Evolutionary conservation across 2,113 vertebrate genomes (phyloP).

Genomic region (Serilophus lunatus): DNA sequence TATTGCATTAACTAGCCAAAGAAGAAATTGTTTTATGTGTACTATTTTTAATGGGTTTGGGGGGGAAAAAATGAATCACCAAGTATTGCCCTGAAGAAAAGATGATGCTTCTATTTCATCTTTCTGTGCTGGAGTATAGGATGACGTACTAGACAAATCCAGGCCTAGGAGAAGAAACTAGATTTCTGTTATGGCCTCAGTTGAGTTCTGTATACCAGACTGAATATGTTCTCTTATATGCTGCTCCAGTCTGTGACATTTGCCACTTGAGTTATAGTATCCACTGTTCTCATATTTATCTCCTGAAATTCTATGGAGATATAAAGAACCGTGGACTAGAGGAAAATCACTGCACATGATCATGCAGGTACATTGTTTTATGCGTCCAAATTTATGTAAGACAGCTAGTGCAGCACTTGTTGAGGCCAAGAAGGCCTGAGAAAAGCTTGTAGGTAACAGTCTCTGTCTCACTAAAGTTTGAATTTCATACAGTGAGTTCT

Average conservation of each 20-base stretch:
- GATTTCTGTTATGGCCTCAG: neutral
- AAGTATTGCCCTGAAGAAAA: neutral
- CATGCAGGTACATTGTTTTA: neutral
- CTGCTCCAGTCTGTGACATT: neutral
- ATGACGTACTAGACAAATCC: neutral
- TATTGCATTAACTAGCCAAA: neutral
- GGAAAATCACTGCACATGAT: neutral
- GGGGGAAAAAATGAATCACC: neutral
- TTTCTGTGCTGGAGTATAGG: neutral
- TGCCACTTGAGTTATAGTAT: neutral
- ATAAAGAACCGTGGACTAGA: neutral
- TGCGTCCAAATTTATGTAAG: neutral
- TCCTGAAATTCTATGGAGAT: neutral
- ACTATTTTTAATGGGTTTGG: neutral
- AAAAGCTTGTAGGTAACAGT: neutral
- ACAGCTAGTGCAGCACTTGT: neutral
- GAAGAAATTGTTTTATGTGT: neutral
- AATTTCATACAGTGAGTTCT: neutral
- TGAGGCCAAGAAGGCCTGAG: neutral
- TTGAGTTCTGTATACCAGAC: neutral
- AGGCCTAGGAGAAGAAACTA: neutral
- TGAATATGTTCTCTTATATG: neutral
- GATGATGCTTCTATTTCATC: neutral
- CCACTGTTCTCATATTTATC: neutral
- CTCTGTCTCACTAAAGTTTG: neutral